phyloP scores from a whole-genome alignment of 1,140 invertebrate genomes.

The Notospermus geniculatus region DNA sequence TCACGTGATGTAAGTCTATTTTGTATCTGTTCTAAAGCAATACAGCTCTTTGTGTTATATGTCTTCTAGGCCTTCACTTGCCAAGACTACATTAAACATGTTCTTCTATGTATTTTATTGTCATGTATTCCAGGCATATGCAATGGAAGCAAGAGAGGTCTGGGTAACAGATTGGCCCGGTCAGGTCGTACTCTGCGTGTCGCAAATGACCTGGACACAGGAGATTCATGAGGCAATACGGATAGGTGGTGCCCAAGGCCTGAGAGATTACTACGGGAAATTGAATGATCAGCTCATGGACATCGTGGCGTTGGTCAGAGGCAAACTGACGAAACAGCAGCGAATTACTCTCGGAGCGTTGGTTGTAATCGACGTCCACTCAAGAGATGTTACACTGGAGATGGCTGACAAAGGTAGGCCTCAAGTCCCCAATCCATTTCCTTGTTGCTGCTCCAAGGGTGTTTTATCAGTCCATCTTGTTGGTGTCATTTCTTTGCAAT shows the following conservation, averaged over 20 bases:
- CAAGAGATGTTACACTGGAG: slow-evolving; percentile 50
- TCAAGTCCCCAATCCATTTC: slow-evolving; percentile 3
- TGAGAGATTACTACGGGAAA: slow-evolving; percentile 44
- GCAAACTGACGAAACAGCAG: slow-evolving; percentile 54
- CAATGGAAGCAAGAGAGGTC: slow-evolving; percentile 42
- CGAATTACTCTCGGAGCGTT: slow-evolving; percentile 55
- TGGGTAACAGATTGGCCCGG: slow-evolving; percentile 58
- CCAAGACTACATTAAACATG: not conserved
- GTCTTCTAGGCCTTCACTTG: not conserved
- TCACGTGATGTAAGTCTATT: slow-evolving; percentile 39
- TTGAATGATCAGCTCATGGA: slow-evolving; percentile 48
- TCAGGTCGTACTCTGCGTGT: slow-evolving; percentile 56
- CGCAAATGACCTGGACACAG: slow-evolving; percentile 56
- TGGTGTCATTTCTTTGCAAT: not conserved
- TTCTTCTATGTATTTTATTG: not conserved
- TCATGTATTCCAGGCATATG: slow-evolving; percentile 47
- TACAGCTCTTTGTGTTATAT: not conserved
- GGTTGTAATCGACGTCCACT: slow-evolving; percentile 57
- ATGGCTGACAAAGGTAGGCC: slow-evolving; percentile 49
- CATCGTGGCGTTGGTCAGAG: slow-evolving; percentile 55
- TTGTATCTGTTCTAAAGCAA: not conserved
- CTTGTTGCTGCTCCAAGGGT: not conserved
- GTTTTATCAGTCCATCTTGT: slow-evolving; percentile 1
- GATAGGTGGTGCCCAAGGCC: slow-evolving; percentile 34
- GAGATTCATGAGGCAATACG: slow-evolving; percentile 54